These are phyloP conservation scores for Spodoptera frugiperda DNA, from an alignment of 1,140 invertebrate genomes.

Conservation along the genomic window DNA sequence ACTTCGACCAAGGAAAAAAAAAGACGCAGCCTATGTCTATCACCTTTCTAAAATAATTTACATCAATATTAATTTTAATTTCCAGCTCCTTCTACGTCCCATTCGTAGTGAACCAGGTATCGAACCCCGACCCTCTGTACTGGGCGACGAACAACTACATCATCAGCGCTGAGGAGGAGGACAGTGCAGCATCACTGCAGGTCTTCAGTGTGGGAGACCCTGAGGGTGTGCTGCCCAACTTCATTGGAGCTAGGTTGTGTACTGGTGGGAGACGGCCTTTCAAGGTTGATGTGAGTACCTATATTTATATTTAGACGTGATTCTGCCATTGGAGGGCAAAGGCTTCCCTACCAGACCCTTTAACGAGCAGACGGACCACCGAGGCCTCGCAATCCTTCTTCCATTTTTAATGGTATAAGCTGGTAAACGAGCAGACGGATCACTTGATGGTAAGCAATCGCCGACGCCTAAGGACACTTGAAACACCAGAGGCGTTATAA, in stretches of 20 bases:
- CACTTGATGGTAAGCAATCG: too few relatives aligned
- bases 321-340: background rate
- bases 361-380: too few relatives aligned
- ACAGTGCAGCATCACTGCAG: constrained; percentile 66
- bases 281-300: constrained; percentile 67
- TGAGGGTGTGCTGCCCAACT: constrained; percentile 61
- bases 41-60: too few relatives aligned
- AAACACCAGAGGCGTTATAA: too few relatives aligned
- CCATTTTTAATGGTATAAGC: too few relatives aligned
- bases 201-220: constrained; percentile 69
- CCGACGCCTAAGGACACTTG: too few relatives aligned
- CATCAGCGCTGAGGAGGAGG: constrained; percentile 66
- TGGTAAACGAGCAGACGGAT: too few relatives aligned
- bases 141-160: constrained; percentile 78
- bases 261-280: constrained; percentile 66
- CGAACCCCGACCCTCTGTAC: constrained; percentile 65
- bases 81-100: constrained; percentile 73
- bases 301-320: background rate
- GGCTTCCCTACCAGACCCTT: too few relatives aligned
- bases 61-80: background rate
- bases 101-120: constrained; percentile 66
- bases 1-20: too few relatives aligned
- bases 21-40: too few relatives aligned
- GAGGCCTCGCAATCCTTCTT: too few relatives aligned
- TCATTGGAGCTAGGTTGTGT: constrained; percentile 62